Conservation (phyloP, 2,888 invertebrate genomes). For the Machimus atricapillus region DNA sequence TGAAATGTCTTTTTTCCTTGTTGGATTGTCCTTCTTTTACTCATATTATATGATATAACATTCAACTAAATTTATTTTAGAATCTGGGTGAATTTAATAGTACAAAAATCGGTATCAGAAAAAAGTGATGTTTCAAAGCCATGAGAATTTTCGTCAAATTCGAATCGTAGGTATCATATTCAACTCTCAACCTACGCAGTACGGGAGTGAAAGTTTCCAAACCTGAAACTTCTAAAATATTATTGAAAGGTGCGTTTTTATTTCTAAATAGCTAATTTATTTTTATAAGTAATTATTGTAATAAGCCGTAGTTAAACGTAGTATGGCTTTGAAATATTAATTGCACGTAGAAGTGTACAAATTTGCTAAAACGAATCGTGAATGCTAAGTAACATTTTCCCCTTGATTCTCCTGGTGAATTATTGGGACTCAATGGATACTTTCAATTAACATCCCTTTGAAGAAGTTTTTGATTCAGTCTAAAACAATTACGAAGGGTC, state of each 20-base stretch:
- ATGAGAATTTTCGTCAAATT: too few species aligned
- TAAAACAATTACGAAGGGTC: background rate
- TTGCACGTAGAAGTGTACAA: background rate
- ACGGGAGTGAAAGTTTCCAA: too few species aligned
- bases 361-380: background rate
- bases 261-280: background rate
- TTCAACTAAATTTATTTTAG: background rate
- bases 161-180: background rate
- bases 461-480: background rate
- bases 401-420: background rate
- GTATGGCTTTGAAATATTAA: background rate
- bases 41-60: too few species aligned
- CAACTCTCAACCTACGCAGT: background rate
- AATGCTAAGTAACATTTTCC: background rate
- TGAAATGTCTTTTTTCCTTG: background rate
- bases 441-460: background rate
- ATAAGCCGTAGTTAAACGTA: background rate
- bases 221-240: too few species aligned
- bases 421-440: background rate
- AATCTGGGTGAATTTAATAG: background rate
- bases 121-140: background rate
- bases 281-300: background rate
- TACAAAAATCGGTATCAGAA: background rate
- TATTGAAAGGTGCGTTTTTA: too few species aligned
- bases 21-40: too few species aligned